Percentiles rank a stretch among this genome's conserved stretches.
Evolutionary conservation across 2,113 vertebrate genomes (phyloP).

Genomic region (Leiothrix lutea): DNA sequence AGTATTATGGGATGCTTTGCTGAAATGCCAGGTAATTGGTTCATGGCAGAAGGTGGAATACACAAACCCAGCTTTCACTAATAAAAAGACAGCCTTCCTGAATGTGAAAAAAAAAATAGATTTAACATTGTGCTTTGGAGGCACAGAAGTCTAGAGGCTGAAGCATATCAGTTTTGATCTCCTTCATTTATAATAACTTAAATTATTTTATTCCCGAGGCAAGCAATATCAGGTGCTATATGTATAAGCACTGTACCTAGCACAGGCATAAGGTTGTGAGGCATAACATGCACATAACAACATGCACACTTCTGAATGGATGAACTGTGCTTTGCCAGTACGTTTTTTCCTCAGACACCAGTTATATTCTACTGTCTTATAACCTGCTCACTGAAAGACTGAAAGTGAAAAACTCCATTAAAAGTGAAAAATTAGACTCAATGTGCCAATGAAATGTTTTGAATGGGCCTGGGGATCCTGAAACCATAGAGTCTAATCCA

Average conservation of each 20-base stretch:
- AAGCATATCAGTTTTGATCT: background rate
- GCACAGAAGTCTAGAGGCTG: background rate
- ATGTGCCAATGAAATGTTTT: background rate
- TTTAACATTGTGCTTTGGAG: background rate
- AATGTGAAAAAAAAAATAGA: background rate
- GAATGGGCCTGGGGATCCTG: background rate
- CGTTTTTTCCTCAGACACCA: background rate
- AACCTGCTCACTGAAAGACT: background rate
- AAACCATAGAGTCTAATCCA: background rate
- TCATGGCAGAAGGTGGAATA: background rate
- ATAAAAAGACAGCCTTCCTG: background rate
- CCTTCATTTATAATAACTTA: background rate
- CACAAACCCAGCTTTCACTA: background rate
- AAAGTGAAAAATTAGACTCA: background rate
- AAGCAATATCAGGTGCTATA: rapidly evolving
- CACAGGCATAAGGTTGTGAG: background rate
- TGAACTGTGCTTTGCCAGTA: background rate
- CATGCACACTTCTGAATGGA: background rate
- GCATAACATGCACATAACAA: background rate
- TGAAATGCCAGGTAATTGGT: background rate
- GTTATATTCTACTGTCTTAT: background rate
- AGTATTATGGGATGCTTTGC: background rate
- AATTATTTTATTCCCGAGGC: background rate
- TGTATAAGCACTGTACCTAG: background rate
- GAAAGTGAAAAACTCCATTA: background rate